Conservation (phyloP, 2,113 vertebrate genomes). For the Catharus bicknelli region DNA sequence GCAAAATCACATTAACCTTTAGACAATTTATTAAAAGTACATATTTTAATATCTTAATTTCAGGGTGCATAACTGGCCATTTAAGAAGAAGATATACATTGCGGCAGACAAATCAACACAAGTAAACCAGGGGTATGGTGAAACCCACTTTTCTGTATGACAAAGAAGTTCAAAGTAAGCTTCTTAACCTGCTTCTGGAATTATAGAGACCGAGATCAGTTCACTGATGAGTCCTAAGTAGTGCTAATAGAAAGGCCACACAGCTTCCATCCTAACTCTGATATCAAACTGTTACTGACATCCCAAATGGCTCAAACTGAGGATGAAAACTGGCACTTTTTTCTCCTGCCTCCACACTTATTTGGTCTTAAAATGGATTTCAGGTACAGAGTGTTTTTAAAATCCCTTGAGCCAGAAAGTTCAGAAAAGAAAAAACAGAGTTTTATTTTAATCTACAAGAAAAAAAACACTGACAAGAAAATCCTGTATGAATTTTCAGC, state of each 20-base stretch:
- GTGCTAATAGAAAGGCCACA: background rate
- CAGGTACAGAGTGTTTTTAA: background rate
- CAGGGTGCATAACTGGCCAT: background rate
- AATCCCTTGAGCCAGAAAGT: background rate
- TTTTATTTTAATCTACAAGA: background rate
- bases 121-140: background rate
- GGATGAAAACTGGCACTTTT: background rate
- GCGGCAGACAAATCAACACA: background rate
- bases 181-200: background rate
- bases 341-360: conserved; percentile 6
- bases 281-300: background rate
- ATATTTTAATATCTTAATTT: background rate
- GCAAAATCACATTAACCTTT: background rate
- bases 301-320: background rate
- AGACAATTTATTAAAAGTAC: background rate
- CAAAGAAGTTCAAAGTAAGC: background rate
- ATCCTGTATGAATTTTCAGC: background rate
- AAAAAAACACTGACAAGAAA: background rate
- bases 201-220: background rate
- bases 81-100: background rate
- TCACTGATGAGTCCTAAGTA: background rate
- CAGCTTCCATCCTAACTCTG: background rate
- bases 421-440: background rate
- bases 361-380: conserved; percentile 47
- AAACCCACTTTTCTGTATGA: background rate